Conservation (phyloP, 37 sponge, comb jelly and placozoan genomes). For the Dysidea cf. avara region DNA sequence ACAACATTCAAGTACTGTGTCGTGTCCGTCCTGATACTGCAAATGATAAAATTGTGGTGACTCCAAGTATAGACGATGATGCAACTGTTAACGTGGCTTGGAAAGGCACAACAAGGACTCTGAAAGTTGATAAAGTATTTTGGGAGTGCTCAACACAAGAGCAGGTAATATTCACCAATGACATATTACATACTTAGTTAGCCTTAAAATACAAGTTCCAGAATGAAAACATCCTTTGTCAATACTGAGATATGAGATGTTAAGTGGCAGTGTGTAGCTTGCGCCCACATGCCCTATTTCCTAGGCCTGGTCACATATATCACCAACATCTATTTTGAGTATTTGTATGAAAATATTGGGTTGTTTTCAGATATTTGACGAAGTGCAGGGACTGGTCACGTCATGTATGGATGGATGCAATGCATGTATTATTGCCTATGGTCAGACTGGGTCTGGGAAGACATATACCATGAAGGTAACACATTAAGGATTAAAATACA, state of each 20-base stretch:
- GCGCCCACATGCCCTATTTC: too few species aligned
- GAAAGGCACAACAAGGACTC: constrained; percentile 29
- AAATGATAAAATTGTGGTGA: constrained; percentile 45
- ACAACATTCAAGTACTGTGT: constrained; percentile 76
- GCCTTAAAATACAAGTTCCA: not conserved
- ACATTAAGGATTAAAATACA: not conserved
- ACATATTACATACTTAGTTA: too few species aligned
- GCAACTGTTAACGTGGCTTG: constrained; percentile 13
- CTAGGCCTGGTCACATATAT: too few species aligned
- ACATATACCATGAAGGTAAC: constrained; percentile 82
- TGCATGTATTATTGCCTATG: constrained; percentile 87
- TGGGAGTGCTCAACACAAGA: constrained; percentile 44
- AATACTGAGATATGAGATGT: too few species aligned
- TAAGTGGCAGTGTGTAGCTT: too few species aligned
- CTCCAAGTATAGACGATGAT: constrained; percentile 49
- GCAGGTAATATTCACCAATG: too few species aligned
- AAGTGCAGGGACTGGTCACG: constrained; percentile 51
- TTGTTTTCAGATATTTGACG: constrained; percentile 50
- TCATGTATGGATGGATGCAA: constrained; percentile 79
- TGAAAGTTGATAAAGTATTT: constrained; percentile 65
- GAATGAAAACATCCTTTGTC: too few species aligned
- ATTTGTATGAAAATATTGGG: not conserved
- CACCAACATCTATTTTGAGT: not conserved
- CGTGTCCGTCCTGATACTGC: constrained; percentile 62
- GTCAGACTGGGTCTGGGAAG: constrained; percentile 88